A percentile compares a stretch with the other conserved stretches of the same genome.
Evolutionary conservation across 23 tunicate genomes (phyloP).

Genomic region (Styela clava): DNA sequence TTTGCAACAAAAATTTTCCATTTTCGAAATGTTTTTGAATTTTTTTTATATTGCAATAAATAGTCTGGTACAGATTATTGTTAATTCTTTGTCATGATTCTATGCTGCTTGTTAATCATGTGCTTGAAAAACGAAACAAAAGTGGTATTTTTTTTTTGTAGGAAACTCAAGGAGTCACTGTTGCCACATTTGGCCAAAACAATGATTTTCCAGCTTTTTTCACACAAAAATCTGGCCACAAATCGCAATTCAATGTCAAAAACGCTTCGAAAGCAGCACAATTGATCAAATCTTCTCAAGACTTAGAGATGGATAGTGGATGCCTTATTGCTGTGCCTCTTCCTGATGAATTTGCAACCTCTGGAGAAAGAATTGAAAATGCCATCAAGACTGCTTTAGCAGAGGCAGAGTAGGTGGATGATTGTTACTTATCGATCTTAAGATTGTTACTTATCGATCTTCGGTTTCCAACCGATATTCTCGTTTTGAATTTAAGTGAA

Average conservation of each 20-base stretch:
- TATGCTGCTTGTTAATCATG: too few relatives aligned
- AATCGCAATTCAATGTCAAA: slow-evolving; percentile 48
- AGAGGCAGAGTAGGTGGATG: slow-evolving; percentile 30
- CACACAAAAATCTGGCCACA: slow-evolving; percentile 56
- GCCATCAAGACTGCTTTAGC: slow-evolving; percentile 44
- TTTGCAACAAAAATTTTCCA: too few relatives aligned
- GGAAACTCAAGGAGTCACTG: slow-evolving; percentile 97
- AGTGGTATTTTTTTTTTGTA: too few relatives aligned
- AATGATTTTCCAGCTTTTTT: slow-evolving; percentile 84
- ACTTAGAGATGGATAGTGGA: slow-evolving; percentile 54
- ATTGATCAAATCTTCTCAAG: slow-evolving; percentile 35
- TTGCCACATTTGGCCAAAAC: slow-evolving; percentile 61
- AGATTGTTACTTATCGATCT: too few relatives aligned
- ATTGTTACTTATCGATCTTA: too few relatives aligned
- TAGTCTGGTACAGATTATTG: too few relatives aligned
- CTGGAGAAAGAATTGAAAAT: slow-evolving; percentile 37
- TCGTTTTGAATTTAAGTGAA: too few relatives aligned
- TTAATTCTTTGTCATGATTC: too few relatives aligned
- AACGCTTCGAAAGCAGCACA: slow-evolving; percentile 42
- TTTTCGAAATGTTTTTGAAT: too few relatives aligned
- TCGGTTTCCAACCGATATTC: too few relatives aligned
- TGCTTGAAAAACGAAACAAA: too few relatives aligned
- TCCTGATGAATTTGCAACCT: slow-evolving; percentile 45
- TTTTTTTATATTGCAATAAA: too few relatives aligned
- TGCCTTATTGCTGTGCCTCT: slow-evolving; percentile 79